Evolutionary conservation across 2,888 invertebrate species (phyloP), one percentile per base, ranked within the genome.

Genomic region (Callyntrura sp.): DNA sequence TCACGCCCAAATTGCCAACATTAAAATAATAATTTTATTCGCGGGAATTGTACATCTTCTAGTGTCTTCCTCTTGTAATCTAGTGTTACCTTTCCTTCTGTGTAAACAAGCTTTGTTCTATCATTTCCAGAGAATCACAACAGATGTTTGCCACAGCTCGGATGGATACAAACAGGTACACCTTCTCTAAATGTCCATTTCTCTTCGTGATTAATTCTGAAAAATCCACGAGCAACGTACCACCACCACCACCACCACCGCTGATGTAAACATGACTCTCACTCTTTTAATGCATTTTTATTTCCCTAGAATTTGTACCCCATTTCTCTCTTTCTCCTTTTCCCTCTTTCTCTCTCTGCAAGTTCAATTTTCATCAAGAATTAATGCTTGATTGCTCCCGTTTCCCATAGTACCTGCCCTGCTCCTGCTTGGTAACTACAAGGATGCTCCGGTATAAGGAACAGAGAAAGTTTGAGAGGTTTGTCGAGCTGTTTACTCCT

Each of bases 301-400:
- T 68, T 35, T 68, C 17, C 25, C 3, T 65, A 5, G 28, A 25
- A 17, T 1, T 35, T 35, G n/a, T 35, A 35, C 35, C 6, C 6
- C 35, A 14, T n/a, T 68, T n/a, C 11, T 43, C 76, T 6, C 51
- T 14, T 8, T 4, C 55, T 51, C n/a, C n/a, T 8, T 4, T 25
- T 51, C n/a, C n/a, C 6, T 12, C 23, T 51, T 5, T 12, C 23
- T 25, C 4, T 43, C 14, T 23, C 23, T 14, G 12, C 12, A 51
- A 76, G 20, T 25, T 62, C 35, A 43, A 73, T 11, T 57, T 79
- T 79, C 79, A 79, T 79, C 57, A 79, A 79, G 79, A 79, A 79
- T 79, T 79, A 79, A 79, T 79, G 35, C 79, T 60, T 57, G 60
- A 79, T 79, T 79, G 60, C 60, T 5, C 60, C 25, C 48, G 5